phyloP scores from a whole-genome alignment of 1,140 invertebrate genomes.

The Pantala flavescens region DNA sequence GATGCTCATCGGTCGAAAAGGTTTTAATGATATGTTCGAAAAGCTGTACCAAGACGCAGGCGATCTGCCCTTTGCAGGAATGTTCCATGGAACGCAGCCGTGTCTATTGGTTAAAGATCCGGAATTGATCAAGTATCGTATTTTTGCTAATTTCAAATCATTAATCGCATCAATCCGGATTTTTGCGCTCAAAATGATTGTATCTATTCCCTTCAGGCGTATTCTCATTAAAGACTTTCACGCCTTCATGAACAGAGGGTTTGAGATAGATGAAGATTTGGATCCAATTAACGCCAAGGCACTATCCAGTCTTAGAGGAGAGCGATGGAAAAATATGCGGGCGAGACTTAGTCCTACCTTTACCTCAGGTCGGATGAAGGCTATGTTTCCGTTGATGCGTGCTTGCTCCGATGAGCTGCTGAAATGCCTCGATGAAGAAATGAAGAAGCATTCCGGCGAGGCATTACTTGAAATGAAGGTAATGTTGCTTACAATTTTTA shows the following conservation, averaged over 20 bases:
- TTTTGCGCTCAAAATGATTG: too few relatives aligned
- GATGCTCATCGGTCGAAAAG: not conserved
- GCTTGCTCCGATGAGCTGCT: slow-evolving; percentile 35
- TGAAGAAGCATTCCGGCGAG: slow-evolving; percentile 11
- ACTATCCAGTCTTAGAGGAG: slow-evolving; percentile 30
- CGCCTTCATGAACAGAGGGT: slow-evolving; percentile 36
- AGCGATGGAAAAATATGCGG: slow-evolving; percentile 35
- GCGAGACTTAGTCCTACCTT: slow-evolving; percentile 37
- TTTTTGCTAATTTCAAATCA: too few relatives aligned
- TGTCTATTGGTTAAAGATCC: slow-evolving; percentile 34
- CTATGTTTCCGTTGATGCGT: slow-evolving; percentile 35
- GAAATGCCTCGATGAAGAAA: slow-evolving; percentile 29
- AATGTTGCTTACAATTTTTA: not conserved
- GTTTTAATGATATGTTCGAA: not conserved
- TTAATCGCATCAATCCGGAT: too few relatives aligned
- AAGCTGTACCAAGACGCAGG: slow-evolving; percentile 26
- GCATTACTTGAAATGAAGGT: not conserved
- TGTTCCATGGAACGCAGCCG: slow-evolving; percentile 33
- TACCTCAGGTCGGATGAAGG: slow-evolving; percentile 34
- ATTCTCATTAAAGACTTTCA: slow-evolving; percentile 46
- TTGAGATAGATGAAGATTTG: slow-evolving; percentile 26
- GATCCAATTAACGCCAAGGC: slow-evolving; percentile 33
- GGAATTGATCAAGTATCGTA: slow-evolving; percentile 38
- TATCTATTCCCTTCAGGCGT: slow-evolving; percentile 36
- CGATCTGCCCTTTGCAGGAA: slow-evolving; percentile 33